phyloP scores from a whole-genome alignment of 2,797 vertebrate genomes.

The Nothura maculosa region DNA sequence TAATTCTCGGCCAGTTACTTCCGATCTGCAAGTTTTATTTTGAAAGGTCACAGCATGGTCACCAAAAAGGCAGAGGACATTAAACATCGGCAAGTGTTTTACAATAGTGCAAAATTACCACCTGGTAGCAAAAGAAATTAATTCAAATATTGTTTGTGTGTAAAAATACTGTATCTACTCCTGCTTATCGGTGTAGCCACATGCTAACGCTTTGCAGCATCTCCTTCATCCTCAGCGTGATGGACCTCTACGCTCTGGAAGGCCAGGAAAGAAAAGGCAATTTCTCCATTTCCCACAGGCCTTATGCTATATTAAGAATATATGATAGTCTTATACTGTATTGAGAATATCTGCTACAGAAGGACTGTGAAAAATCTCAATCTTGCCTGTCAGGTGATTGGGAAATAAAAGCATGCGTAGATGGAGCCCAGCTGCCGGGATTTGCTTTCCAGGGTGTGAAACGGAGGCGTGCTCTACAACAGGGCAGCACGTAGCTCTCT shows the following conservation, averaged over 20 bases:
- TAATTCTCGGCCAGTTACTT: slow-evolving; percentile 85
- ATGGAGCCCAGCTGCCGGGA: neutral
- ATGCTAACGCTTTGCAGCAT: neutral
- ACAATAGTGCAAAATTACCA: slow-evolving; percentile 30
- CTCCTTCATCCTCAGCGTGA: accelerated
- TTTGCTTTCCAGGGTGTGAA: neutral
- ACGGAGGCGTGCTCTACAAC: accelerated
- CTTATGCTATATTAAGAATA: neutral
- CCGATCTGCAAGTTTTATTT: slow-evolving; percentile 84
- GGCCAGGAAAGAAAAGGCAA: neutral
- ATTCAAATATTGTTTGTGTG: slow-evolving; percentile 21
- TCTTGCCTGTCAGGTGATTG: neutral
- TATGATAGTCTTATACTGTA: neutral
- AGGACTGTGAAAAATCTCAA: neutral
- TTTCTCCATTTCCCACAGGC: neutral
- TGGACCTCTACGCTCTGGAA: neutral
- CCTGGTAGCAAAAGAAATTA: slow-evolving; percentile 32
- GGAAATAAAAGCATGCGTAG: accelerated
- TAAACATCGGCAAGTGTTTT: slow-evolving; percentile 54
- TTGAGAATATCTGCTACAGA: neutral
- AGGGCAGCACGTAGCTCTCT: accelerated
- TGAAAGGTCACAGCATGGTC: slow-evolving; percentile 84
- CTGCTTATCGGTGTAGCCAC: neutral
- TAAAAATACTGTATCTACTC: neutral
- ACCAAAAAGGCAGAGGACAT: slow-evolving; percentile 69